Evolutionary conservation across 2,888 invertebrate genomes (phyloP).

Genomic region (Erebia epiphron): DNA sequence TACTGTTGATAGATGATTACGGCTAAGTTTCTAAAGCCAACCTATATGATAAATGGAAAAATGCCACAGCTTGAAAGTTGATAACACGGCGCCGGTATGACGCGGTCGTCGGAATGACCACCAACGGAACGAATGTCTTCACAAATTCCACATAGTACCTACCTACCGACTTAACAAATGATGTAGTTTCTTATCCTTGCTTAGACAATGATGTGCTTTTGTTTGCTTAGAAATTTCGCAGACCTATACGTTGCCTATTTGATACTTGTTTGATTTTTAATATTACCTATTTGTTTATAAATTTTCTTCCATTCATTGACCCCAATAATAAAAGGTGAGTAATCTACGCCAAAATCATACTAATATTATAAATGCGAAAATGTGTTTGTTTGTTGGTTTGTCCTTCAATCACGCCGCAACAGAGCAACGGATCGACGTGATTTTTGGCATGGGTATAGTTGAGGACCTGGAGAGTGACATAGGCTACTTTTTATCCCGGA

Average conservation of each 20-base stretch:
- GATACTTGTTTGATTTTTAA: neutral
- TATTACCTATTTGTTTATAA: neutral
- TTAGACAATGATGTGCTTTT: neutral
- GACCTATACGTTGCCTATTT: neutral
- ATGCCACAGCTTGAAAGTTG: constrained; percentile 41
- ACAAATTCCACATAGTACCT: constrained; percentile 30
- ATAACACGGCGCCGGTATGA: constrained; percentile 50
- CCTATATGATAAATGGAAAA: constrained; percentile 30
- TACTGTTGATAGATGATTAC: neutral
- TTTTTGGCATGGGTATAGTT: too few species aligned
- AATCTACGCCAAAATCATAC: too few species aligned
- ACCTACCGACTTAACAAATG: constrained; percentile 17
- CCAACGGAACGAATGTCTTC: constrained; percentile 38
- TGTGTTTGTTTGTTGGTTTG: too few species aligned
- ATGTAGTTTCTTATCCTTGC: constrained; percentile 1
- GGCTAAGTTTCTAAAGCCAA: neutral
- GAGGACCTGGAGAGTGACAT: too few species aligned
- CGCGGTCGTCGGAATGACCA: constrained; percentile 43
- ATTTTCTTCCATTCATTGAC: too few species aligned
- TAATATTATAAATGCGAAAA: too few species aligned
- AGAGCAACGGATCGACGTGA: too few species aligned
- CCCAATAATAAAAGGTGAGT: too few species aligned
- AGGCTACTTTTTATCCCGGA: too few species aligned
- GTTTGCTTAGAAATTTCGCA: neutral
- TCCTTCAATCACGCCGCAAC: too few species aligned